A percentile compares a stretch with the other conserved stretches of the same genome.
These are phyloP conservation scores for Acanthochromis polyacanthus DNA, from an alignment of 2,113 vertebrate species.

Conservation along the genomic window DNA sequence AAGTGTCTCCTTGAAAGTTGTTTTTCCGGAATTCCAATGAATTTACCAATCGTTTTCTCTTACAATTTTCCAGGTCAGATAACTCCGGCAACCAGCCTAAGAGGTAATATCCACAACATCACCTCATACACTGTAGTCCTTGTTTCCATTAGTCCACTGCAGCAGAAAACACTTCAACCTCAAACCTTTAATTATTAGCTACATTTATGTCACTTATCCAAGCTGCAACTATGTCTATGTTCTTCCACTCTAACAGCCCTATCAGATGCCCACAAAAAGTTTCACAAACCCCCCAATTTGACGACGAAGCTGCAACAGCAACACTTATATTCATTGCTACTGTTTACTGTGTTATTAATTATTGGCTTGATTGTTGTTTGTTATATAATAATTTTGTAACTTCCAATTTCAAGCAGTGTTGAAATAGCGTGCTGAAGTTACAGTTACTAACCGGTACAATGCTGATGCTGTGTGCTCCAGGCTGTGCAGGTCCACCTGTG, in stretches of 20 bases:
- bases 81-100: background rate
- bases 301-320: no score
- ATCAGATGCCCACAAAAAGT: background rate
- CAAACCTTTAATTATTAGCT: background rate
- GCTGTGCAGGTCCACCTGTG: conserved; percentile 58
- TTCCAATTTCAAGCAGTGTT: background rate
- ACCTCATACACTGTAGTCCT: background rate
- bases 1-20: no score
- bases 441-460: background rate
- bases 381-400: background rate
- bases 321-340: no score
- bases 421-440: background rate
- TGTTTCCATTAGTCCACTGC: background rate
- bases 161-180: background rate
- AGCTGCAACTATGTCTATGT: background rate
- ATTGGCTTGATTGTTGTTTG: no score
- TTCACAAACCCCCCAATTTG: background rate
- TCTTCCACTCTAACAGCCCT: background rate
- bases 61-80: conserved; percentile 47
- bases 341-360: no score
- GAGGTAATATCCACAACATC: conserved; percentile 42
- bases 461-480: conserved; percentile 40
- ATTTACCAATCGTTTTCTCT: background rate
- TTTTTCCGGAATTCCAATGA: background rate
- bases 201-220: background rate